Evolutionary conservation across 2,888 invertebrate species (phyloP), one percentile per base, ranked within the genome.

Genomic region (Gandaritis pyraliata): DNA sequence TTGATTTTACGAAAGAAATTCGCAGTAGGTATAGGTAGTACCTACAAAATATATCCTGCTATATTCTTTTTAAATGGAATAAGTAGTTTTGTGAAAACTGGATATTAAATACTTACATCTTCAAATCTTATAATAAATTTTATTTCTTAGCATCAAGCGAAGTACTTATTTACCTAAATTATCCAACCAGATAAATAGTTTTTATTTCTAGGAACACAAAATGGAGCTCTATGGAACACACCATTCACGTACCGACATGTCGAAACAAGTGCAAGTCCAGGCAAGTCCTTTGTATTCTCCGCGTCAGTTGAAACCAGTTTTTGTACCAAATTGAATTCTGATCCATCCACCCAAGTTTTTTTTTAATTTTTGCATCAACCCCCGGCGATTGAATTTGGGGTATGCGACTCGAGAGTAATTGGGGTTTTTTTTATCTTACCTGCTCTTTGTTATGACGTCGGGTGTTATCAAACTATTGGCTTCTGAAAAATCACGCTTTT

Each of bases 181-280:
- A n/a, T n/a, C n/a, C n/a, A n/a, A n/a, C n/a, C n/a, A n/a, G n/a
- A n/a, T n/a, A n/a, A n/a, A n/a, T n/a, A n/a, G n/a, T n/a, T 33
- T 41, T 41, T 7, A 13, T 8, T 13, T 39, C 6, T 12, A 38
- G 13, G 6, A 15, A 18, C 43, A 46, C n/a, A 33, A 11, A 33
- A 16, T 23, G 38, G 60, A 49, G 49, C 49, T 8, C 33, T 45
- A 10, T 29, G 29, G 49, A 59, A 30, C 5, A 10, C 43, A 47
- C 47, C 52, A 8, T 12, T 16, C 58, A 58, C 43, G 61, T 58
- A 13, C 48, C 18, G 55, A 58, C 61, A 56, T 61, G 65, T 65
- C 61, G 55, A 13, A 56, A 58, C 65, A 65, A 58, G 65, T 61
- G 58, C 58, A 61, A 18, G 52, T 45, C 47, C 33, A 61, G 58